Conservation (phyloP, 2,888 invertebrate species). For the Spatulosminthurus flaviceps region DNA sequence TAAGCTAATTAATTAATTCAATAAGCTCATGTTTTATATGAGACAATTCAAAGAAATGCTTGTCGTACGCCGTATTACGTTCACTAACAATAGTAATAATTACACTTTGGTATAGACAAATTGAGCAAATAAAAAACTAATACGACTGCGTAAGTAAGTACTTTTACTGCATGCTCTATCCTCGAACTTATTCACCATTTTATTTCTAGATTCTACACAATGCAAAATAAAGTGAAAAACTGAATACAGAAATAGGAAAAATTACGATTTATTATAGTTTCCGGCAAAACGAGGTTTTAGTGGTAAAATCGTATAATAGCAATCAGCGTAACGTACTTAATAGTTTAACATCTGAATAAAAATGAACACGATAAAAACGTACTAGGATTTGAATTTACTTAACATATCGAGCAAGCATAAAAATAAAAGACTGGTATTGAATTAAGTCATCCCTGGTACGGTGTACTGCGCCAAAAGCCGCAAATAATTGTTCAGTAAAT, state of each 20-base stretch:
- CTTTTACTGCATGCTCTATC: background rate
- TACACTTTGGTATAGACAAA: no score
- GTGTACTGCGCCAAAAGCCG: background rate
- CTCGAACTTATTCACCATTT: background rate
- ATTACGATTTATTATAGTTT: background rate
- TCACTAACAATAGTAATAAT: no score
- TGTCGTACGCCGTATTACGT: no score
- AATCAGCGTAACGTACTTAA: background rate
- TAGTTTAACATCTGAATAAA: background rate
- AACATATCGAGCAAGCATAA: background rate
- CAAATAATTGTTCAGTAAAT: constrained; percentile 3
- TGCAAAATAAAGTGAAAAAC: background rate
- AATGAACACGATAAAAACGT: background rate
- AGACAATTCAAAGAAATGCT: no score
- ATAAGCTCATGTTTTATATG: no score
- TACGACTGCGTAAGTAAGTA: background rate
- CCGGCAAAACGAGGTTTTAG: background rate
- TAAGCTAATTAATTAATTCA: no score
- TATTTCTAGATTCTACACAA: background rate
- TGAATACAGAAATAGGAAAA: background rate
- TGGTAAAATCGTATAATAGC: background rate
- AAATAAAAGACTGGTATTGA: background rate
- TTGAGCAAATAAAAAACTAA: no score
- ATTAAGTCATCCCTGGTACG: background rate
- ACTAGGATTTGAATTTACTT: background rate